Percentiles rank a stretch among this genome's conserved stretches.
These are phyloP conservation scores for Reticulitermes lucifugus DNA, from an alignment of 2,888 invertebrate genomes.

Conservation along the genomic window DNA sequence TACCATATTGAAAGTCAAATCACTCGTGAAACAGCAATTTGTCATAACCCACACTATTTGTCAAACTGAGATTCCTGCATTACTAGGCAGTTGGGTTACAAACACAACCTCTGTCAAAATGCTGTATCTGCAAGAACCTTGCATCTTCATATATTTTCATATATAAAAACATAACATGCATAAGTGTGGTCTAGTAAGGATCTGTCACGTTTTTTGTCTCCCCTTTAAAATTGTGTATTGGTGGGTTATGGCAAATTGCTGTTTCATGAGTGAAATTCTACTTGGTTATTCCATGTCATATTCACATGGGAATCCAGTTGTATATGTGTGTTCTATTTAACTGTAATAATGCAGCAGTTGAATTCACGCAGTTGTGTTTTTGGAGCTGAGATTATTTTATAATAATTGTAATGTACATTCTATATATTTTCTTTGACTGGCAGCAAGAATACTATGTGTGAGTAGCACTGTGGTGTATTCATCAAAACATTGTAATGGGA, in stretches of 20 bases:
- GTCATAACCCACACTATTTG: too few relatives aligned
- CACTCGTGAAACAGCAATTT: too few relatives aligned
- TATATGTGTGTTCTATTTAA: neutral
- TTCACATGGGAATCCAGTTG: neutral
- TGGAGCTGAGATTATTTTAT: constrained; percentile 22
- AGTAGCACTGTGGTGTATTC: constrained; percentile 13
- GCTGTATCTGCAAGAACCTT: too few relatives aligned
- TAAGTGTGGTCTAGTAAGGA: too few relatives aligned
- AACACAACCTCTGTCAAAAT: too few relatives aligned
- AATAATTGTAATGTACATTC: constrained; percentile 12
- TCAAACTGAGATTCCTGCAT: too few relatives aligned
- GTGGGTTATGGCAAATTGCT: too few relatives aligned
- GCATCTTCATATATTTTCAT: too few relatives aligned
- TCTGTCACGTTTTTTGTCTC: too few relatives aligned
- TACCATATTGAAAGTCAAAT: neutral
- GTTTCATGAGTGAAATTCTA: neutral
- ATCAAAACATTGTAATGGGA: constrained; percentile 19
- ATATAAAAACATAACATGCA: too few relatives aligned
- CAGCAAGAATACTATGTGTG: constrained; percentile 22
- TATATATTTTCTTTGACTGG: neutral
- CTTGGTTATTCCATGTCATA: neutral
- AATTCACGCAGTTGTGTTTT: neutral
- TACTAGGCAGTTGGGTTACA: too few relatives aligned
- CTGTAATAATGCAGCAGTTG: neutral
- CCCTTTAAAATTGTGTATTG: too few relatives aligned